Evolutionary conservation across 2,113 vertebrate species (phyloP).

Genomic region (Proteles cristata): DNA sequence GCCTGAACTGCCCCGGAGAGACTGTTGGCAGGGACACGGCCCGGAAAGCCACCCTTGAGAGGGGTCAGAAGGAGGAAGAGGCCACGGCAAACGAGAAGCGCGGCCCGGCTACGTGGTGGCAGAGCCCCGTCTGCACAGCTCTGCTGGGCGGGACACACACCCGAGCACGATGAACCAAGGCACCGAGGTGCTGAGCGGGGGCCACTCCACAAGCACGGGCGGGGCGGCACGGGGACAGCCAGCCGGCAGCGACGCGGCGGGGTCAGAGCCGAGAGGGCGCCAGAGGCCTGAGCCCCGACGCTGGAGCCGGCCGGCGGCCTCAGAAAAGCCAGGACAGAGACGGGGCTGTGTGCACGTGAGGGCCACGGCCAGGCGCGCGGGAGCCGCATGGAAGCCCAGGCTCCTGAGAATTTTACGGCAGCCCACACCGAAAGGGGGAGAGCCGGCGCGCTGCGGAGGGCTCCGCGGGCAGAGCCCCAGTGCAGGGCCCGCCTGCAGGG

Average conservation of each 20-base stretch:
- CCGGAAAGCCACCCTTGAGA: accelerated
- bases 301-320: accelerated
- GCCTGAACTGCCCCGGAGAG: accelerated
- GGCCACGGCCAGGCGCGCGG: accelerated
- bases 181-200: accelerated
- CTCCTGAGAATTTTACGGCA: not conserved
- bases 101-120: accelerated
- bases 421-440: too few species aligned
- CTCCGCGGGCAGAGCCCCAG: accelerated
- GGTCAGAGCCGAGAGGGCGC: not conserved
- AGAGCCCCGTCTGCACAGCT: accelerated
- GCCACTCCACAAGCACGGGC: accelerated
- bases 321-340: not conserved
- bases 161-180: not conserved
- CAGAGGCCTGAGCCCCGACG: accelerated
- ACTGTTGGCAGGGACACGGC: accelerated
- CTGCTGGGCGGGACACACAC: accelerated
- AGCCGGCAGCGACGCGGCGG: too few species aligned
- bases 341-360: accelerated
- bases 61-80: accelerated
- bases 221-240: accelerated
- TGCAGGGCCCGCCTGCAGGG: not conserved
- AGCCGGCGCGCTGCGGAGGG: not conserved
- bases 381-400: not conserved
- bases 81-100: accelerated